Evolutionary conservation across 2,113 vertebrate species (phyloP).

Genomic region (Columbina picui): DNA sequence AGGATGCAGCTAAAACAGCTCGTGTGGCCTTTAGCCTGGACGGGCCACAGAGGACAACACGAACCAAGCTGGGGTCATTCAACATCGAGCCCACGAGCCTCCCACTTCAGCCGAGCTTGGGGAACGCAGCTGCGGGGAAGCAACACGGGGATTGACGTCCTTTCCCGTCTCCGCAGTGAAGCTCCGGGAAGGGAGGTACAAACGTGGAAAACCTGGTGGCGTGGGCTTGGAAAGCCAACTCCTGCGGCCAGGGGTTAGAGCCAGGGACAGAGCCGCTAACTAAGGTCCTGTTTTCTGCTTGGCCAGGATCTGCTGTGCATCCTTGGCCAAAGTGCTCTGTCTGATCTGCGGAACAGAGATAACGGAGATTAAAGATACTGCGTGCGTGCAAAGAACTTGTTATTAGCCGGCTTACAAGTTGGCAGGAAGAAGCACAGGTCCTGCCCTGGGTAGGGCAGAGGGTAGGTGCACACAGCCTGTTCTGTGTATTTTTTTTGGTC

Average conservation of each 20-base stretch:
- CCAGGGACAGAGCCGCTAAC: neutral
- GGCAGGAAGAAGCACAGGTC: neutral
- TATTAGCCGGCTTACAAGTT: neutral
- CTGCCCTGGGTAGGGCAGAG: neutral
- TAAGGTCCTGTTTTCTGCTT: neutral
- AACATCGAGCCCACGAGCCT: neutral
- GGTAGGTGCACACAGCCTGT: neutral
- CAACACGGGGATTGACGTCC: accelerated
- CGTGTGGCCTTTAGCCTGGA: neutral
- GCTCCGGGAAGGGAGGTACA: neutral
- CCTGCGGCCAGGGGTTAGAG: neutral
- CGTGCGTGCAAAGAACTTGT: neutral
- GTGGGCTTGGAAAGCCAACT: neutral
- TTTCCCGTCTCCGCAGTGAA: neutral
- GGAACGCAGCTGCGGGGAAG: neutral
- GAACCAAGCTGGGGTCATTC: neutral
- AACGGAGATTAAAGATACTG: neutral
- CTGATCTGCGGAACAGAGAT: neutral
- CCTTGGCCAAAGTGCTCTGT: neutral
- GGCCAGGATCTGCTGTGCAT: neutral
- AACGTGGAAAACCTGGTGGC: neutral
- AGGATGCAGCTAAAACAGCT: conserved; percentile 19
- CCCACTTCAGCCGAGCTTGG: neutral
- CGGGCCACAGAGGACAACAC: neutral
- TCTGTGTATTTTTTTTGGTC: neutral